Base-by-base conservation (phyloP, 2,797 vertebrate species). In the Sebastolobus alascanus region DNA sequence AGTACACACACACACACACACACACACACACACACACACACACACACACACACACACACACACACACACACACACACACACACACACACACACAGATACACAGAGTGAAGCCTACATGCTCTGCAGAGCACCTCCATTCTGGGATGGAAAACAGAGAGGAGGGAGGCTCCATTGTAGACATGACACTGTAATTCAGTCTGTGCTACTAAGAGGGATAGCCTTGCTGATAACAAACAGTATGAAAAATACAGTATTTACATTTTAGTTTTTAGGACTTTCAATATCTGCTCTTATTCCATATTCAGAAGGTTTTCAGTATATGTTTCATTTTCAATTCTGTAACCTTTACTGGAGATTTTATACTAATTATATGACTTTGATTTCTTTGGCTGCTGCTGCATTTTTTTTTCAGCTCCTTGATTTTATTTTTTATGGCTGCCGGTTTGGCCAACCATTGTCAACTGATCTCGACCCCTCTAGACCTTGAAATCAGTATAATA, bases 61-160 rank as follows among this genome's bases (percentile, higher is more conserved):
- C 80, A 82, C 79, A 84, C 55, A 87, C 71, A 68, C 60, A 77
- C 72, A 84, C 52, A 68, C 58, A 71, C 66, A 73, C 68, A 83
- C 66, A 83, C 80, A 75, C 74, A 86, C 73, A 79, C 66, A 79
- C 75, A 77, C 78, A 79, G 65, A 69, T 46, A 73, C 50, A 73
- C 73, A 73, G 59, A 71, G 16, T 33, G 50, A 65, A 79, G 84
- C 60, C 86, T 92, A 68, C 84, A 89, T 84, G 90, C 93, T 91
- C 91, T 90, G 86, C 85, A 90, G 92, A 85, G 59, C 77, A 77
- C 70, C 84, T 86, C 87, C 35, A 84, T 88, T 87, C 80, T 67
- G 69, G 77, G 77, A 72, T 77, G 79, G 79, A 87, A 89, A 91
- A 80, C 80, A 90, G 68, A 82, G 77, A 85, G 64, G 56, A 84